phyloP scores from a whole-genome alignment of 2,888 invertebrate species.

The Drosophila phalerata region DNA sequence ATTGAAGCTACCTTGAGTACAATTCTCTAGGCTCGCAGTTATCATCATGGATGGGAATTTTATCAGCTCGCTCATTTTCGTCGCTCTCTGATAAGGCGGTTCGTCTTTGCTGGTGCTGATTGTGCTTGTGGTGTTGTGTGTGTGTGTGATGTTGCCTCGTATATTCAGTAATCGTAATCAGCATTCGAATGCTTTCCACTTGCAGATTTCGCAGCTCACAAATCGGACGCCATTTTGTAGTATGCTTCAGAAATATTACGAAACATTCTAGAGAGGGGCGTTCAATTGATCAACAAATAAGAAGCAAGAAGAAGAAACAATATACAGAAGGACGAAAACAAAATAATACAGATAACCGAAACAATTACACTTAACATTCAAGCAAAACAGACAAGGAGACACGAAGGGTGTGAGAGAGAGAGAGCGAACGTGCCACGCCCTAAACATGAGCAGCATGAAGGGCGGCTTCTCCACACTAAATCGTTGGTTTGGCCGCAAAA shows the following conservation, averaged over 20 bases:
- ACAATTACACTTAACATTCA: background rate
- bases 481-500: slow-evolving; percentile 85
- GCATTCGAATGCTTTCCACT: slow-evolving; percentile 56
- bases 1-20: slow-evolving; percentile 16
- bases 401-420: slow-evolving; percentile 6
- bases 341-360: background rate
- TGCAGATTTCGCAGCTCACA: slow-evolving; percentile 73
- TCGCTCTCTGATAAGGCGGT: slow-evolving; percentile 32
- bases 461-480: slow-evolving; percentile 85
- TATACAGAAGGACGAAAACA: slow-evolving; percentile 10
- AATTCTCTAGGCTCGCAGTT: background rate
- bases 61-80: slow-evolving; percentile 32
- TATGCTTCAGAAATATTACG: slow-evolving; percentile 72
- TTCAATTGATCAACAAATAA: slow-evolving; percentile 20
- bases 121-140: slow-evolving; percentile 5
- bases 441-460: slow-evolving; percentile 84
- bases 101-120: slow-evolving; percentile 2
- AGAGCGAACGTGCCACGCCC: slow-evolving; percentile 49
- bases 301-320: slow-evolving; percentile 4
- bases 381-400: slow-evolving; percentile 11
- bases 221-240: slow-evolving; percentile 73
- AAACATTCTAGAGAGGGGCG: slow-evolving; percentile 59
- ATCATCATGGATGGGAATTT: slow-evolving; percentile 26
- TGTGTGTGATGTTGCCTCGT: slow-evolving; percentile 18
- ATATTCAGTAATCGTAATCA: slow-evolving; percentile 57